phyloP scores from a whole-genome alignment of 2,113 vertebrate species.

The Bubo blakistoni region DNA sequence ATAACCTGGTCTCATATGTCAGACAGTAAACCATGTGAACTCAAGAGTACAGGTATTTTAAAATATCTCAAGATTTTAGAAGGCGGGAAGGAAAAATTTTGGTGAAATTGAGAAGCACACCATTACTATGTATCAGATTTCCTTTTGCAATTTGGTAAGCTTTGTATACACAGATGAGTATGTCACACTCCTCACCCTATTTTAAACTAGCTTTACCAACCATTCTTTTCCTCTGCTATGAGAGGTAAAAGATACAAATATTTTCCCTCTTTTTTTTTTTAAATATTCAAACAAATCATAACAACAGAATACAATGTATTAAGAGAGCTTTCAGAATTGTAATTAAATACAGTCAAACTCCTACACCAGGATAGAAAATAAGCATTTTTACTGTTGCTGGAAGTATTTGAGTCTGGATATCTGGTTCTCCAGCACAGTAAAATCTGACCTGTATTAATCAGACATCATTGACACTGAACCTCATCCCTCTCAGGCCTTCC shows the following conservation, averaged over 20 bases:
- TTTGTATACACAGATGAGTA: not conserved
- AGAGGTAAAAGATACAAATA: not conserved
- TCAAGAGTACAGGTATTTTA: not conserved
- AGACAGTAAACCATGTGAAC: slow-evolving; percentile 1
- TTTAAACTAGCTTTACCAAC: not conserved
- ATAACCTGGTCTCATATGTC: not conserved
- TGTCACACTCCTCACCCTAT: not conserved
- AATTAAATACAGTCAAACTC: not conserved
- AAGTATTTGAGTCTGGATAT: not conserved
- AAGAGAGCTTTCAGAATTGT: not conserved
- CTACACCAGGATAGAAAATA: not conserved
- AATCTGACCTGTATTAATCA: not conserved
- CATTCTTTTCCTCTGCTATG: not conserved
- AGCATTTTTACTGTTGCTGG: not conserved
- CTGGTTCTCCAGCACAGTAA: not conserved
- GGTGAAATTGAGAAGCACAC: not conserved
- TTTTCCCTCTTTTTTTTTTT: not conserved
- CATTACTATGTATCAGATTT: not conserved
- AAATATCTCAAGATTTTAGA: slow-evolving; percentile 1
- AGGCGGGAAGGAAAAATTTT: not conserved
- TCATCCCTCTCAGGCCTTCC: not conserved
- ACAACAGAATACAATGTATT: not conserved
- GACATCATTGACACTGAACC: not conserved
- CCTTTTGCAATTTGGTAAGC: not conserved
- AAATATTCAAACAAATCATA: not conserved